Conservation (phyloP, 1,140 invertebrate genomes). For the Melitaea cinxia region DNA sequence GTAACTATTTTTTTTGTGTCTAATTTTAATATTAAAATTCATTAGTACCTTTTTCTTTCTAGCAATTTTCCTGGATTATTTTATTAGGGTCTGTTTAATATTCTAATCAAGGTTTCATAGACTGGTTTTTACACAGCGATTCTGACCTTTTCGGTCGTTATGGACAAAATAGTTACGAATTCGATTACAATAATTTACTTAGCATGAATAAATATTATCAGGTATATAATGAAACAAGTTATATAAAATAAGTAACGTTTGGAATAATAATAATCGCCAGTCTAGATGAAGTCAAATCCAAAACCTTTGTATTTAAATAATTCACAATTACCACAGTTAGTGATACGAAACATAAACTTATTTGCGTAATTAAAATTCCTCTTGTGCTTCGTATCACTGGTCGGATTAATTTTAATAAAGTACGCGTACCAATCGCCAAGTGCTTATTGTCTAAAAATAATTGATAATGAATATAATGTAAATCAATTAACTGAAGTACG, state of each 20-base stretch:
- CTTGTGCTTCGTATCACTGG: neutral
- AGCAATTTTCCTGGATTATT: neutral
- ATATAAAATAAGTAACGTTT: no score
- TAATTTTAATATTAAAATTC: neutral
- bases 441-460: no score
- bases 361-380: neutral
- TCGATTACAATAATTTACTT: neutral
- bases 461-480: no score
- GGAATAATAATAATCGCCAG: no score
- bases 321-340: no score
- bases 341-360: no score
- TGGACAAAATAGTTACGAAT: neutral
- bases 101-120: neutral
- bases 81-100: neutral
- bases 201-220: neutral
- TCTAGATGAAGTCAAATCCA: no score
- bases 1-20: neutral
- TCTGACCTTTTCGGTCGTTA: neutral
- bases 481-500: no score
- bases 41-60: neutral
- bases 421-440: no score
- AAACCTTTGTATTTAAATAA: no score
- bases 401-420: neutral
- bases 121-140: neutral
- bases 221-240: neutral